Base-by-base conservation (phyloP, 2,888 invertebrate species). In the Cheiracanthium punctorium region DNA sequence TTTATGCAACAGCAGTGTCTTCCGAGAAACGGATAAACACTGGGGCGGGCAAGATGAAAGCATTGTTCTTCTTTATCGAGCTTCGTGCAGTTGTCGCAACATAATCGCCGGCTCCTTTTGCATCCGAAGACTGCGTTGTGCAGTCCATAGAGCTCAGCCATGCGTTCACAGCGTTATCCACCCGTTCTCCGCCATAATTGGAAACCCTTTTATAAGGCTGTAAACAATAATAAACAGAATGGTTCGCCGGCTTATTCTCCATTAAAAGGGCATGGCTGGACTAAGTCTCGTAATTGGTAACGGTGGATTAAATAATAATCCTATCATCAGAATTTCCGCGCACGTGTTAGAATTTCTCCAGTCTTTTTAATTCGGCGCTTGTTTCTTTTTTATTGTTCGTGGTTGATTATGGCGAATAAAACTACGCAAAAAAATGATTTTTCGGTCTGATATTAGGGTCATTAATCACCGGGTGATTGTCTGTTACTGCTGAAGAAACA, bases 211-310 rank as follows among this genome's bases (percentile, higher is more conserved):
- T 12, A 58, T 58, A 58, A 24, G 4, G 24, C 24, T 24, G 24
- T 24, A 24, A 58, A 24, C 58, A 58, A 58, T 58, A 24, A 24
- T 58, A 58, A 58, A 58, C 24, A 24, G 58, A 58, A 58, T 58
- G 58, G 58, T 58, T 24, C 43, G 14, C 17, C 1, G 43, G 17
- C 43, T 48, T 48, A 58, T 24, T 58, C 52, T 69, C 80, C 43
- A 81, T 74, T 81, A 74, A 81, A 81, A 81, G 48, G 80, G 30
- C 30, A 73, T 64, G 80, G 43, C 74, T 74, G 67, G 72, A 24
- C 73, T 81, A 65, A 30, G 69, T 24, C 58, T 58, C 58, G 2
- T 58, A 58, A 58, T 58, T 58, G 58, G 58, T 58, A 58, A 58
- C 24, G 58, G 58, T 24, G 24, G 58, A 58, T 58, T 58, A 24